Base-by-base conservation (phyloP, 2,113 vertebrate species). In the Melanocharis versteri region DNA sequence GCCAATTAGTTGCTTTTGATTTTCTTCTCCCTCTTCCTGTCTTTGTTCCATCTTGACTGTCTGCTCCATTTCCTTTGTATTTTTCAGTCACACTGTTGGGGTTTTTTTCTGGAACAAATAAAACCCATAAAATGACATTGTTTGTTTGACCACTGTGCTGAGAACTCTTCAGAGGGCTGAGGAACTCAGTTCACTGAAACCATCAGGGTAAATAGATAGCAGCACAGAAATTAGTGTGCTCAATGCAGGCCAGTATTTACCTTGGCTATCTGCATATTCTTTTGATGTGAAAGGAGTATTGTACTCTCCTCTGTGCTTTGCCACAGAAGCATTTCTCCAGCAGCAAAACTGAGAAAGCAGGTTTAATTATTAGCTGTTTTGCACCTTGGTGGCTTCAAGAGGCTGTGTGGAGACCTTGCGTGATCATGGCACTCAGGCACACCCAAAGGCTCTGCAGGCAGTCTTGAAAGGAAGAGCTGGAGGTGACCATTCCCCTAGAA, bases 331-430 rank as follows among this genome's bases (percentile, higher is more conserved):
- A 81, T n/a, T 94, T 94, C 83, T 89, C 72, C 72, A 78, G 83
- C 90, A 87, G 78, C 51, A 78, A 92, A 94, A 81, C 60, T 1
- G 10, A 94, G 87, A 92, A 93, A 76, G 40, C 47, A 44, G 76
- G 94, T 88, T 97, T 96, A 96, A 96, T 96, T 68, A 94, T 97
- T 96, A 95, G 93, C 88, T 93, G 70, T 20, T 64, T 54, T 71
- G 79, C 80, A 72, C 89, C 72, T 93, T 0, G 1, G 37, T 71
- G 68, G 28, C 75, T 87, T 94, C 65, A 77, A 28, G 78, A 90
- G 31, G 50, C 79, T 42, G 28, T 2, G 1, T 7, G 39, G 54
- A 89, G 69, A 21, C 70, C 53, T 66, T 51, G 54, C 73, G 83
- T n/a, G 92, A 89, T 62, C 30, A 14, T 0, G 11, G 44, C 48